Conservation (phyloP, 2,113 vertebrate genomes). For the Tursiops truncatus region DNA sequence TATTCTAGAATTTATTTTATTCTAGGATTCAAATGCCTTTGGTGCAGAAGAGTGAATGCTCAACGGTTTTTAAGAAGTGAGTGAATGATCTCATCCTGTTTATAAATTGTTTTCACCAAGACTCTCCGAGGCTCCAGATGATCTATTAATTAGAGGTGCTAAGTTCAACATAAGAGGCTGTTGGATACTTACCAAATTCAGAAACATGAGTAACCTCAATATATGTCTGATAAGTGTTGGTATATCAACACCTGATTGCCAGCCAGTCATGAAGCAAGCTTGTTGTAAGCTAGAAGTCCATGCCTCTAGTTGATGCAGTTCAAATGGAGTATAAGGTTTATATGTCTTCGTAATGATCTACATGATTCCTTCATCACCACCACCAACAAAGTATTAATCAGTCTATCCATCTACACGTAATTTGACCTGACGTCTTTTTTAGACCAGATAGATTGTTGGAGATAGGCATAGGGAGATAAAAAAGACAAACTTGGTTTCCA, state of each 20-base stretch:
- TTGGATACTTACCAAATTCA: neutral
- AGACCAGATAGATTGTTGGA: neutral
- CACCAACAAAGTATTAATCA: neutral
- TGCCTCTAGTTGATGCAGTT: neutral
- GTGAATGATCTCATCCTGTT: neutral
- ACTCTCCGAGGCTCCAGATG: neutral
- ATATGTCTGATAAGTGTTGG: neutral
- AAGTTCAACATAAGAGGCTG: neutral
- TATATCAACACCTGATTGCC: neutral
- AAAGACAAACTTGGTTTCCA: no score
- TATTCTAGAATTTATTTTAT: neutral
- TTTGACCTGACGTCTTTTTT: neutral
- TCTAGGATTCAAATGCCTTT: neutral
- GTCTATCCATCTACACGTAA: no score
- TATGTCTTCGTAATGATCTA: no score
- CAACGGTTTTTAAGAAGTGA: neutral
- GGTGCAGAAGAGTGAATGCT: neutral
- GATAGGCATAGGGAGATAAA: neutral
- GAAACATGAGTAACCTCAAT: neutral
- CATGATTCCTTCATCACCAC: fast-evolving
- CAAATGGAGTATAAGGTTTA: neutral
- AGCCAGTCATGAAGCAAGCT: neutral
- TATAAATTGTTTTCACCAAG: neutral
- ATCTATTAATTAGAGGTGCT: neutral
- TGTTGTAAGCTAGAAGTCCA: neutral